Percentiles rank a stretch among this genome's conserved stretches.
Evolutionary conservation across 2,888 invertebrate species (phyloP).

Genomic region (Thera britannica): DNA sequence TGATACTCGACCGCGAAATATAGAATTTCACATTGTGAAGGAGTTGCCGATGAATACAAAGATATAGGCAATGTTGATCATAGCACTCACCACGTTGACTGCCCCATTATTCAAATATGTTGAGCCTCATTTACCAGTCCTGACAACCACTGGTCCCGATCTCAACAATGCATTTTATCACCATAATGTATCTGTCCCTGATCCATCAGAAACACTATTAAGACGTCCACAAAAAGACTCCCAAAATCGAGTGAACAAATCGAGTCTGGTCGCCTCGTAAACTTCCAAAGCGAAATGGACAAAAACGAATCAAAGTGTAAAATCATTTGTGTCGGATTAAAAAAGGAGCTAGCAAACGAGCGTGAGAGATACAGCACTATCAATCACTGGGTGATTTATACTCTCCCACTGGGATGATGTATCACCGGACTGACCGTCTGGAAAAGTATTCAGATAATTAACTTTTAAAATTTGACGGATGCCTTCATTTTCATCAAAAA

Average conservation of each 20-base stretch:
- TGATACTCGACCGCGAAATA: conserved; percentile 58
- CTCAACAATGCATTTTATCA: conserved; percentile 25
- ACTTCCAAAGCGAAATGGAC: conserved; percentile 71
- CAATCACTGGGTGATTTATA: conserved; percentile 83
- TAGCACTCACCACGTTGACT: conserved; percentile 3
- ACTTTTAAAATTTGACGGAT: conserved; percentile 82
- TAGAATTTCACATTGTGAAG: conserved; percentile 68
- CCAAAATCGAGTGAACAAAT: conserved; percentile 41
- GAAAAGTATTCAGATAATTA: conserved; percentile 81
- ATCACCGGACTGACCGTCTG: conserved; percentile 67
- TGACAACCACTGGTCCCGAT: background rate
- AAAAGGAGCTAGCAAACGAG: conserved; percentile 79
- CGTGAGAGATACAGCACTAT: conserved; percentile 81
- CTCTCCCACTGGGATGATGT: conserved; percentile 77
- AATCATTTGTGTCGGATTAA: conserved; percentile 83
- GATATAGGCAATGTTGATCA: conserved; percentile 19
- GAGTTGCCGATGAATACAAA: conserved; percentile 54
- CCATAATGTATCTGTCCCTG: conserved; percentile 23
- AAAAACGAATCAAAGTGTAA: conserved; percentile 80
- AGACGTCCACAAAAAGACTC: conserved; percentile 40
- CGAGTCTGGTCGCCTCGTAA: conserved; percentile 57
- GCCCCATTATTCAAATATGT: conserved; percentile 1
- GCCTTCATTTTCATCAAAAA: conserved; percentile 67
- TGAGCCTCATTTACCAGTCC: conserved; percentile 1
- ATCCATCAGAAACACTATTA: conserved; percentile 36